Evolutionary conservation across 2,888 invertebrate genomes (phyloP).

Genomic region (Yponomeuta malinellus): DNA sequence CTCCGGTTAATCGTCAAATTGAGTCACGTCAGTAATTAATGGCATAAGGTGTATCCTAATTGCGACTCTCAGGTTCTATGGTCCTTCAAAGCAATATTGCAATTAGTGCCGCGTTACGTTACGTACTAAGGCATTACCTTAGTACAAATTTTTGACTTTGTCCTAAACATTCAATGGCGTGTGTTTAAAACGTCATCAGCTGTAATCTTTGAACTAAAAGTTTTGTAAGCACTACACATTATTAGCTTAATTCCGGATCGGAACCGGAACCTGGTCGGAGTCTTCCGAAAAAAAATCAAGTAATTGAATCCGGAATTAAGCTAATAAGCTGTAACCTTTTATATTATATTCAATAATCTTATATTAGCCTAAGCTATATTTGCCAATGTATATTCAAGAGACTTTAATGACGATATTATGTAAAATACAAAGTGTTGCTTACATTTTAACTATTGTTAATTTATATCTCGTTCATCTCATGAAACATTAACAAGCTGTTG

Average conservation of each 20-base stretch:
- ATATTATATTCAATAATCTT: no score
- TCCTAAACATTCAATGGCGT: no score
- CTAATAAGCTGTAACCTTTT: no score
- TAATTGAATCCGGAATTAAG: no score
- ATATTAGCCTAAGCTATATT: background rate
- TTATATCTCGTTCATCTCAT: background rate
- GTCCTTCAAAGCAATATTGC: background rate
- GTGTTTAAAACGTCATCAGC: no score
- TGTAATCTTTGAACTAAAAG: no score
- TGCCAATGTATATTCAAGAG: background rate
- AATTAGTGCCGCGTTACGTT: background rate
- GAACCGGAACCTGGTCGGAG: no score
- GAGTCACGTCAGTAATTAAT: background rate
- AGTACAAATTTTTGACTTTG: background rate
- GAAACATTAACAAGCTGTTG: background rate
- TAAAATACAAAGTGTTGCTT: background rate
- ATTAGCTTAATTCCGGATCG: no score
- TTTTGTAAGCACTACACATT: no score
- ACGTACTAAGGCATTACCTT: background rate
- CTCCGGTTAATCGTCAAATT: background rate
- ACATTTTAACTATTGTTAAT: constrained; percentile 1
- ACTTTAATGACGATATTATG: background rate
- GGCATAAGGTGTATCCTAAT: background rate
- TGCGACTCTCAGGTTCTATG: background rate
- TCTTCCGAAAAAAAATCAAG: no score